phyloP scores from a whole-genome alignment of 1,140 invertebrate genomes.

The Latrodectus geometricus region DNA sequence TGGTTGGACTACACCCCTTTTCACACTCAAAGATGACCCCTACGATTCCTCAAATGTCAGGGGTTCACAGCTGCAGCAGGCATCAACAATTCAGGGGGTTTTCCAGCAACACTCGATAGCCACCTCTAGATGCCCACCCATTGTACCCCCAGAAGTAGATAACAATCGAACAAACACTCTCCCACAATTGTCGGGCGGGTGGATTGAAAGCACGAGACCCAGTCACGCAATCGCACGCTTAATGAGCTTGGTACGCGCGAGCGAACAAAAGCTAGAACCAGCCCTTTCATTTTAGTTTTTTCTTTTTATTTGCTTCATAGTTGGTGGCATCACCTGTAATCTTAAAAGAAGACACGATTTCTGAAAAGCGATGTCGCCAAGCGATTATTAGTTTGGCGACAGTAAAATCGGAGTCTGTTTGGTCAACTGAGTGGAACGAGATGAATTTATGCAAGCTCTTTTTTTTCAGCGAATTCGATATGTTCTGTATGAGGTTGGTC shows the following conservation, averaged over 20 bases:
- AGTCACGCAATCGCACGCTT: slow-evolving; percentile 4
- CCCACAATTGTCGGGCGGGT: slow-evolving; percentile 6
- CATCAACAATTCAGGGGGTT: not conserved
- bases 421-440: not conserved
- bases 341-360: not conserved
- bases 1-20: too few relatives aligned
- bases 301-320: not conserved
- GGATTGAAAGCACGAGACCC: not conserved
- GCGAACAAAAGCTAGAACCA: not conserved
- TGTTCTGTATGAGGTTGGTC: not conserved
- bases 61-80: not conserved
- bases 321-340: not conserved
- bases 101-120: not conserved
- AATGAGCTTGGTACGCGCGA: slow-evolving; percentile 13
- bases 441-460: not conserved
- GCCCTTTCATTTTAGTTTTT: not conserved
- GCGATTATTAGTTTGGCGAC: not conserved
- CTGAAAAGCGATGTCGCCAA: not conserved
- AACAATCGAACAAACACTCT: not conserved
- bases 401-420: not conserved
- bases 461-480: not conserved
- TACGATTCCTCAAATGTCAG: too few relatives aligned
- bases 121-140: not conserved
- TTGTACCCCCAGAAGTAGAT: not conserved
- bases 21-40: too few relatives aligned